phyloP scores from a whole-genome alignment of 2,113 vertebrate species.

The Bubo bubo region DNA sequence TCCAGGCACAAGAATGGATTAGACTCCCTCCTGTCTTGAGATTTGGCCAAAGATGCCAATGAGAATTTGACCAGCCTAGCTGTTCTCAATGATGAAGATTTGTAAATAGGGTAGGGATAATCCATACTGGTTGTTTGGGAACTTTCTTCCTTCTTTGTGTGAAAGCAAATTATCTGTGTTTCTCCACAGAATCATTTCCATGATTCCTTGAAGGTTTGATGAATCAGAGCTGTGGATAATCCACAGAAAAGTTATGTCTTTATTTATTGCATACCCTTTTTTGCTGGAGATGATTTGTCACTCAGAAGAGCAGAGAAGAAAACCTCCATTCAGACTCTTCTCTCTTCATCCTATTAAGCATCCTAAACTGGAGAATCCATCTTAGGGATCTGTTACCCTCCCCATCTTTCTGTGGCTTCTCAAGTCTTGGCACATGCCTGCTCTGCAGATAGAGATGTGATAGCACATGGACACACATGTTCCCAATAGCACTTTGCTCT shows the following conservation, averaged over 20 bases:
- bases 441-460: not conserved
- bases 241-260: not conserved
- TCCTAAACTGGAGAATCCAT: not conserved
- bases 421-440: not conserved
- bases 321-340: not conserved
- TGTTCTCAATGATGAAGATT: not conserved
- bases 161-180: not conserved
- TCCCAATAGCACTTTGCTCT: not conserved
- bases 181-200: not conserved
- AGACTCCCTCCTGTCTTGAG: not conserved
- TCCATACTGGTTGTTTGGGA: not conserved
- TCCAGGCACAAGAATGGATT: not conserved
- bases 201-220: not conserved
- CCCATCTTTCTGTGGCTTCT: not conserved
- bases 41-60: not conserved
- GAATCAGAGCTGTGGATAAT: not conserved
- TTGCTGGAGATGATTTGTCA: fast-evolving
- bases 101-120: not conserved
- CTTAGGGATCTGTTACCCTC: not conserved
- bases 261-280: not conserved
- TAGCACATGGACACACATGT: not conserved
- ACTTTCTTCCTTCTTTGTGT: not conserved
- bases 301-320: not conserved
- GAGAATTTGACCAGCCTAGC: not conserved
- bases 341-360: not conserved